Conservation (phyloP, 2,888 invertebrate species). For the Fissipunctia ypsillon region DNA sequence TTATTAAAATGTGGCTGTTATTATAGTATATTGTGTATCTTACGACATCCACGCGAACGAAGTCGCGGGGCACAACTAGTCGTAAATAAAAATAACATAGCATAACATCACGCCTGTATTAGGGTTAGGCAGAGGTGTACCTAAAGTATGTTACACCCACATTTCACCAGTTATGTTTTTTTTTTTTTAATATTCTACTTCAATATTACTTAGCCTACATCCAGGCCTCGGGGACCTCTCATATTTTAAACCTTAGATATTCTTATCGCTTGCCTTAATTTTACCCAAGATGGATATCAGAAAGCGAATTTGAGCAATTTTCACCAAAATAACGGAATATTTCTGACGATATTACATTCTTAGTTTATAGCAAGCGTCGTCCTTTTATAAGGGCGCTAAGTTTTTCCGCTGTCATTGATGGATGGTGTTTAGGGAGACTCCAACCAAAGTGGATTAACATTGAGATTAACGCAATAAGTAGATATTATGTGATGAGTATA, state of each 20-base stretch:
- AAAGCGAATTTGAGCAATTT: slow-evolving; percentile 45
- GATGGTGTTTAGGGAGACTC: slow-evolving; percentile 70
- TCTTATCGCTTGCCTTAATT: slow-evolving; percentile 35
- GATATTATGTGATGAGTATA: background rate
- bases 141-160: too few relatives aligned
- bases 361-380: slow-evolving; percentile 58
- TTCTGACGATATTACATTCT: slow-evolving; percentile 61
- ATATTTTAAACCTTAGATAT: slow-evolving; percentile 18
- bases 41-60: too few relatives aligned
- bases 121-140: too few relatives aligned
- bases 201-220: background rate
- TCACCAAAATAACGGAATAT: slow-evolving; percentile 59
- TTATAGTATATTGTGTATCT: too few relatives aligned
- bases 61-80: too few relatives aligned
- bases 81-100: too few relatives aligned
- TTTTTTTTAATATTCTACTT: too few relatives aligned
- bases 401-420: slow-evolving; percentile 79
- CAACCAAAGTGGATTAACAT: slow-evolving; percentile 60
- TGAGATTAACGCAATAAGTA: slow-evolving; percentile 44
- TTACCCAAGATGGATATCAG: slow-evolving; percentile 36
- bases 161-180: too few relatives aligned
- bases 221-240: slow-evolving; percentile 4
- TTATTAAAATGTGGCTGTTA: too few relatives aligned
- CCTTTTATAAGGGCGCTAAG: slow-evolving; percentile 67
- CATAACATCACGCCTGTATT: too few relatives aligned